phyloP scores from a whole-genome alignment of 2,113 vertebrate genomes.

The Sebastes schlegelii region DNA sequence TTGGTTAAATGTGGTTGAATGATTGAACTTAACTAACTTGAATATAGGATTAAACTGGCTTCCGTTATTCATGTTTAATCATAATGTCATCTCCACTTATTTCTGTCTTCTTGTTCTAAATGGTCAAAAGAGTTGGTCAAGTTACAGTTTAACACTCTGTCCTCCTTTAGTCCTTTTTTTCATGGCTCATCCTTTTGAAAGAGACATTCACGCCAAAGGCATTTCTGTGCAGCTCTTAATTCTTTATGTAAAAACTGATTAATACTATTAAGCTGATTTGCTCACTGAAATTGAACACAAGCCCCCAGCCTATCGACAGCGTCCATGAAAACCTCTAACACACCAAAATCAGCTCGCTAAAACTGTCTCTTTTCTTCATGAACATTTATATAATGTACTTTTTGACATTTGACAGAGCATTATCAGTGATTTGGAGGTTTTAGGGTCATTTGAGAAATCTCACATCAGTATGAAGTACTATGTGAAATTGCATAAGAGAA shows the following conservation, averaged over 20 bases:
- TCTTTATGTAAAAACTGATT: slow-evolving; percentile 40
- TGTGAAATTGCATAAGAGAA: not conserved
- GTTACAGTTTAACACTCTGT: slow-evolving; percentile 30
- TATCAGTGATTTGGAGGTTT: not conserved
- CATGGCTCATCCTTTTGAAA: slow-evolving; percentile 53
- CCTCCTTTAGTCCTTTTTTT: not conserved
- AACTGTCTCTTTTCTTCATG: not conserved
- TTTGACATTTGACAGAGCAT: slow-evolving; percentile 8
- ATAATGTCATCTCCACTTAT: not conserved
- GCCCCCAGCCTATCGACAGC: slow-evolving; percentile 10
- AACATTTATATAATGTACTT: not conserved
- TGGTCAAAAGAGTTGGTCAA: not conserved
- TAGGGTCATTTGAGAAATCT: slow-evolving; percentile 4
- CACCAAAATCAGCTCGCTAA: slow-evolving; percentile 7
- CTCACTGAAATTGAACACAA: slow-evolving; percentile 32
- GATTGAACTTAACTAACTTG: not conserved
- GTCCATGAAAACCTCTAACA: slow-evolving; percentile 25
- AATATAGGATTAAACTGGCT: not conserved
- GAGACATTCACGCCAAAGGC: slow-evolving; percentile 41
- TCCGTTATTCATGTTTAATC: not conserved
- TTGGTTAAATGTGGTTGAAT: not conserved
- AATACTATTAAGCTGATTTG: slow-evolving; percentile 46
- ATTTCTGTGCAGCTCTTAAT: slow-evolving; percentile 30
- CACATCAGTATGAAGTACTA: not conserved
- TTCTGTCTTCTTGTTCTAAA: not conserved